These are phyloP conservation scores for Meteorus cinctellus DNA, from an alignment of 2,888 invertebrate species.

Conservation along the genomic window DNA sequence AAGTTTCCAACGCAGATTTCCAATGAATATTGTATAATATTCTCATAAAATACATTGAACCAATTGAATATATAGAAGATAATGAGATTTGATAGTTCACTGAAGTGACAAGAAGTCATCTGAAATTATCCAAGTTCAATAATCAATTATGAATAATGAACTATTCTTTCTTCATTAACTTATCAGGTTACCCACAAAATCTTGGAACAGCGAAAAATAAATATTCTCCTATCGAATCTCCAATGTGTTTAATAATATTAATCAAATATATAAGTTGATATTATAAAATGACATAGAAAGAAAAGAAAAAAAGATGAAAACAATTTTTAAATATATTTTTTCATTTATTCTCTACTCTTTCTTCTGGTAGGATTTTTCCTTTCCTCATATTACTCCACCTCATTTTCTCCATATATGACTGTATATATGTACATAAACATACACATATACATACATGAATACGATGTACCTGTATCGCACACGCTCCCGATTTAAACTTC, in stretches of 20 bases:
- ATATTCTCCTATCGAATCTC: too few relatives aligned
- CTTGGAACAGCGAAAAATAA: too few relatives aligned
- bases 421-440: not conserved
- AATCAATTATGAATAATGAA: too few relatives aligned
- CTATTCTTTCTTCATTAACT: too few relatives aligned
- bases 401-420: not conserved
- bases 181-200: too few relatives aligned
- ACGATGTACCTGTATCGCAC: not conserved
- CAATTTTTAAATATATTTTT: not conserved
- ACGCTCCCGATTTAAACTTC: slow-evolving; percentile 52
- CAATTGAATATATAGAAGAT: too few relatives aligned
- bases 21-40: too few relatives aligned
- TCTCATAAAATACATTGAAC: too few relatives aligned
- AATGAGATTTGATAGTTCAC: too few relatives aligned
- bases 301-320: not conserved
- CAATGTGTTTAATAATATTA: not conserved
- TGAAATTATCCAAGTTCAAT: too few relatives aligned
- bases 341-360: slow-evolving; percentile 24
- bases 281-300: not conserved
- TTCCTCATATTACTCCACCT: not conserved
- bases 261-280: not conserved
- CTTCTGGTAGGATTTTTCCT: not conserved
- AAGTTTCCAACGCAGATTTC: too few relatives aligned
- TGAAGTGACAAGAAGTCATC: too few relatives aligned
- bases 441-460: not conserved